Evolutionary conservation across 1,140 invertebrate species (phyloP), one percentile per base, ranked within the genome.

Genomic region (Leguminivora glycinivorella): DNA sequence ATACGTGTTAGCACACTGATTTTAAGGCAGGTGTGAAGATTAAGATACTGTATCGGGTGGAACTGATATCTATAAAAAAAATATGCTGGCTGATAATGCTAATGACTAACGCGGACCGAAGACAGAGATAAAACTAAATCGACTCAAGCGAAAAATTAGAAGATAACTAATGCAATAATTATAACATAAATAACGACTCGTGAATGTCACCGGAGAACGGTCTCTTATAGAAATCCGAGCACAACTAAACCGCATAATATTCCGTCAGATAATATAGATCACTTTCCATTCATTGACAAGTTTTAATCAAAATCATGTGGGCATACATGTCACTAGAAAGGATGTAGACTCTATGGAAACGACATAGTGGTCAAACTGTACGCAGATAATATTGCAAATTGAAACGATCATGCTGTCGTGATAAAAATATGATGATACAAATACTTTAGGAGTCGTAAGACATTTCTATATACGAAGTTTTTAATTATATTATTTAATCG

Each of bases 11-110:
- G 14, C 4, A 52, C 43, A 52, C 17, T 52, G 43, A 19, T 52
- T 52, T 19, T 47, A 47, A 47, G n/a, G 43, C 43, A 17, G n/a
- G 58, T 63, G 56, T 58, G 22, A 26, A 58, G 58, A 63, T 31
- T 63, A 60, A 25, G 56, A 60, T 24, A 58, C n/a, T n/a, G n/a
- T 43, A 43, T 43, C 43, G 17, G 43, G 43, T 17, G 12, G 12
- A 12, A 38, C 7, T 17, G 4, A 47, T 47, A 47, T 47, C 6
- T 17, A 17, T 10, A 47, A 47, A 47, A 47, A 2, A 47, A 47
- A 10, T n/a, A 17, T 19, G 43, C n/a, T n/a, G n/a, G n/a, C n/a
- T n/a, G n/a, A n/a, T n/a, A n/a, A n/a, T n/a, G n/a, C n/a, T n/a
- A n/a, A 17, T 47, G n/a, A 47, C n/a, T 47, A 47, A 47, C 43